Base-by-base conservation (phyloP, 2,113 vertebrate species). In the Oxyura jamaicensis region DNA sequence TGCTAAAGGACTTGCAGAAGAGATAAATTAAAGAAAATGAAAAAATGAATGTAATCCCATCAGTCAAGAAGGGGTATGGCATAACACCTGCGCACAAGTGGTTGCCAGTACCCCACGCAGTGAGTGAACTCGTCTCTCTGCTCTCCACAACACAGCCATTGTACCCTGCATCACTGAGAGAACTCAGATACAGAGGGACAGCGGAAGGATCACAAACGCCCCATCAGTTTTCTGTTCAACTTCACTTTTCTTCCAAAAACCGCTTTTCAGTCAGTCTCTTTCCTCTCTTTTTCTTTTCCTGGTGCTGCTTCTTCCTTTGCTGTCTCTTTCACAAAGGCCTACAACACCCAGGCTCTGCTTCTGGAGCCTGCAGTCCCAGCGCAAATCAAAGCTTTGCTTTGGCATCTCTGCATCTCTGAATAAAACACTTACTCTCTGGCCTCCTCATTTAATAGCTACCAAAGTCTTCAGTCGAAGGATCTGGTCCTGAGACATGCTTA, bases 11-110 rank as follows among this genome's bases (percentile, higher is more conserved):
- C 20, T 6, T 66, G 75, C 13, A 86, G 78, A 65, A 22, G 36
- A 90, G 55, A 63, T 91, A 92, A 96, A 95, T 79, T 69, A 96
- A 96, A 96, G 46, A 55, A 82, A 93, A 75, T 41, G 31, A 81
- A 28, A 16, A 50, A 80, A 39, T 35, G 12, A 96, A 78, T 28
- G 59, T 65, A 90, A 78, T 50, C 41, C 48, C 69, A 86, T 71
- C 88, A 74, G 59, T 83, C 67, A 86, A 50, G 63, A 86, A 13
- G 7, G 58, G 42, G 56, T 31, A 11, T 8, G 20, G 62, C 17
- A 74, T 71, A 42, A 36, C 19, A 46, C 8, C 17, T 73, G 46
- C 19, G 19, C 35, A 44, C 46, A 2, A 13, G 26, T 6, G 8
- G 8, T 16, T 33, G 62, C 11, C 31, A 19, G 21, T 35, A 15